Conservation (phyloP, 2,797 vertebrate species). For the Hypotaenidia okinawae region DNA sequence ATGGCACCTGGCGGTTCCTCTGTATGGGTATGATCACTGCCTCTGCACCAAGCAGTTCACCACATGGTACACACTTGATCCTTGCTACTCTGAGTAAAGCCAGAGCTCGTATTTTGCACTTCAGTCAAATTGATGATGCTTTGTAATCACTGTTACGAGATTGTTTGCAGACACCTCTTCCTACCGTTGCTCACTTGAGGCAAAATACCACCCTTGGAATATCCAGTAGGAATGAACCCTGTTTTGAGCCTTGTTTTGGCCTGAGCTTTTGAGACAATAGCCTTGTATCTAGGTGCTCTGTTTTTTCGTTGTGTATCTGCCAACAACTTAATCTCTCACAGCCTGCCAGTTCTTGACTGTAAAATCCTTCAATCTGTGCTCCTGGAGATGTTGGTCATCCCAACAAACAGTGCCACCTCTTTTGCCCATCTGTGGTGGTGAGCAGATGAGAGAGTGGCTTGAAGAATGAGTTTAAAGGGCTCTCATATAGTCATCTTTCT, state of each 20-base stretch:
- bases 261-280: background rate
- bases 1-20: background rate
- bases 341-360: background rate
- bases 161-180: background rate
- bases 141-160: background rate
- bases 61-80: background rate
- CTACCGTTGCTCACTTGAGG: background rate
- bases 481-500: background rate
- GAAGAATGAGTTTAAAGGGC: background rate
- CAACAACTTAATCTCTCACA: background rate
- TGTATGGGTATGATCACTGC: background rate
- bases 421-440: background rate
- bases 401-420: background rate
- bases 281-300: background rate
- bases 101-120: background rate
- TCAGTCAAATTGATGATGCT: background rate
- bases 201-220: background rate
- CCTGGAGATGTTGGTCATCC: background rate
- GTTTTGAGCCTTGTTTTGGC: background rate
- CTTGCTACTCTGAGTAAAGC: background rate
- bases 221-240: background rate
- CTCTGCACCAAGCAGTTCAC: background rate
- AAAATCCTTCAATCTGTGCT: background rate
- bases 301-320: background rate
- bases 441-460: background rate